Evolutionary conservation across 1,140 invertebrate genomes (phyloP).

Genomic region (Ganaspis sp.): DNA sequence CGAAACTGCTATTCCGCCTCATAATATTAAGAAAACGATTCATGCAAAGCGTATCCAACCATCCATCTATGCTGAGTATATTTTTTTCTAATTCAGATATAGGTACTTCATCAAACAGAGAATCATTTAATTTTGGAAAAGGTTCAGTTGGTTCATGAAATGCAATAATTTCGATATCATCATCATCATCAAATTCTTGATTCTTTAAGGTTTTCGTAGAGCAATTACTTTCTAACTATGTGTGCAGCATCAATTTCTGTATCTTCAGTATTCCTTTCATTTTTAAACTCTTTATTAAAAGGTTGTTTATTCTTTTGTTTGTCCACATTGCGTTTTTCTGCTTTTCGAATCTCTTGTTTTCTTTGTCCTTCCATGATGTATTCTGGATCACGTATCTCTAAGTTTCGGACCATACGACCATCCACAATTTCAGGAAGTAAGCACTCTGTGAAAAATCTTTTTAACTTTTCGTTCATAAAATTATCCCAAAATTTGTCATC

Average conservation of each 20-base stretch:
- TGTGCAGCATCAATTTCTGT: too few relatives aligned
- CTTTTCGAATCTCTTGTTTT: constrained; percentile 20
- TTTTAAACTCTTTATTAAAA: too few relatives aligned
- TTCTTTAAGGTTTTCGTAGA: too few relatives aligned
- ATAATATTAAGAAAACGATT: neutral
- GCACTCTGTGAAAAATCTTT: neutral
- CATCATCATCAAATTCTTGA: neutral
- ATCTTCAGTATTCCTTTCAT: too few relatives aligned
- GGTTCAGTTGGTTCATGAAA: neutral
- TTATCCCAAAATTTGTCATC: constrained; percentile 39
- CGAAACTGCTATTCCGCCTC: neutral
- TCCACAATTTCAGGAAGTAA: constrained; percentile 26
- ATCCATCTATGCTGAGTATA: neutral
- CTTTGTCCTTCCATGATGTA: constrained; percentile 48
- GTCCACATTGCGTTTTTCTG: too few relatives aligned
- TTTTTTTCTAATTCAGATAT: neutral
- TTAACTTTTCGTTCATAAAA: neutral
- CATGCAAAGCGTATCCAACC: neutral
- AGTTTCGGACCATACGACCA: constrained; percentile 43
- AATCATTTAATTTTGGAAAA: neutral
- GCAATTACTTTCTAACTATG: too few relatives aligned
- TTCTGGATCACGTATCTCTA: constrained; percentile 54
- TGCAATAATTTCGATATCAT: neutral
- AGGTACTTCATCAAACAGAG: neutral
- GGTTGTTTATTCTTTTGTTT: neutral